Base-by-base conservation (phyloP, 2,888 invertebrate species). In the Synergus umbraculus region DNA sequence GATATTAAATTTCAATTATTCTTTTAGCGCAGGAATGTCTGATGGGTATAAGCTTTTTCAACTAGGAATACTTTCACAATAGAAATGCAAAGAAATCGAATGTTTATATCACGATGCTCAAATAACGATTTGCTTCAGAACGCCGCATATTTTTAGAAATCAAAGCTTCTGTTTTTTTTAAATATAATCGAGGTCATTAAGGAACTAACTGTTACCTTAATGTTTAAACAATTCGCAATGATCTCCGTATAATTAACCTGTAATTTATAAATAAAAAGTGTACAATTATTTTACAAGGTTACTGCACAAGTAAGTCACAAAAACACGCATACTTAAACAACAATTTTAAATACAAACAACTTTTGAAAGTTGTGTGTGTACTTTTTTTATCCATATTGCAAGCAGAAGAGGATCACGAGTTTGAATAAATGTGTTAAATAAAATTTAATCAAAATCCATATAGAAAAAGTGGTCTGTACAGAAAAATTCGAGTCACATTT, bases 21-120 rank as follows among this genome's bases (percentile, higher is more conserved):
- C 22, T 49, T 43, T 49, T 29, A 15, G 9, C 43, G 12, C 49
- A 69, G 4, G 46, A 22, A 58, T 58, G 54, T 18, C 29, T 49
- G 49, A 69, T 49, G 9, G 29, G 29, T 49, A 69, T n/a, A 7
- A 69, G 29, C 69, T 69, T 60, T 44, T 60, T 76, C 63, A 18
- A 41, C 76, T 60, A 5, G 41, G 41, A 60, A 63, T 63, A 76
- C 76, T 76, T 76, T 76, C 63, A 76, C 76, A 63, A 43, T n/a
- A 18, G 49, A 49, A 69, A 69, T 49, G 69, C 8, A 49, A 49
- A 49, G 46, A 69, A 29, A 49, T 49, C 49, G 46, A 46, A 67
- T 67, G 18, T 69, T 69, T 69, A 49, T 49, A 22, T 15, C 46
- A 13, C 67, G 44, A 18, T 63, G 44, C 46, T 63, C n/a, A 63